Conservation (phyloP, 2,888 invertebrate genomes). For the Hypercompe scribonia region DNA sequence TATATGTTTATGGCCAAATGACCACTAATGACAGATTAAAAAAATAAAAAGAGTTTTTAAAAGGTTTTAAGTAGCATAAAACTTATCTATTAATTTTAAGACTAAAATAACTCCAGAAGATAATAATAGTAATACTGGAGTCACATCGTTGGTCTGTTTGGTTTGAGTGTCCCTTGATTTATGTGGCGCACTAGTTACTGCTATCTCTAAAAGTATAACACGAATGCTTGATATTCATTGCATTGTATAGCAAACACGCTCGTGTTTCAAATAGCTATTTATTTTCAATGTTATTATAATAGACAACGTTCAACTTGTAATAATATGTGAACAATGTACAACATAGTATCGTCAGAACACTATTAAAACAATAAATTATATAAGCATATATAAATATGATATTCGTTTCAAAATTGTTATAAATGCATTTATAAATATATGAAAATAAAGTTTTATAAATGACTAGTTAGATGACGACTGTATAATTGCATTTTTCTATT, state of each 20-base stretch:
- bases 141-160: neutral
- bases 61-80: neutral
- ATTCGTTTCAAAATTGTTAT: neutral
- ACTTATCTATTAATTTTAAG: neutral
- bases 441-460: constrained; percentile 12
- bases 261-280: neutral
- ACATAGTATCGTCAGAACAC: neutral
- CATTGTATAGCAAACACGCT: neutral
- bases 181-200: neutral
- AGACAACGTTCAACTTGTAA: constrained; percentile 6
- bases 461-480: constrained; percentile 9
- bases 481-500: constrained; percentile 25
- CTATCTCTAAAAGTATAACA: neutral
- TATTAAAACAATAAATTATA: neutral
- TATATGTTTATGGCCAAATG: neutral
- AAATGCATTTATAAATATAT: neutral
- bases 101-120: neutral
- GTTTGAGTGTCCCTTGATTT: neutral
- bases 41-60: neutral
- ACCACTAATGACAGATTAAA: neutral
- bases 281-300: neutral
- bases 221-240: neutral
- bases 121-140: neutral
- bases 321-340: neutral
- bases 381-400: neutral